Conservation (phyloP, 2,113 vertebrate species). For the Pleuronectes platessa region DNA sequence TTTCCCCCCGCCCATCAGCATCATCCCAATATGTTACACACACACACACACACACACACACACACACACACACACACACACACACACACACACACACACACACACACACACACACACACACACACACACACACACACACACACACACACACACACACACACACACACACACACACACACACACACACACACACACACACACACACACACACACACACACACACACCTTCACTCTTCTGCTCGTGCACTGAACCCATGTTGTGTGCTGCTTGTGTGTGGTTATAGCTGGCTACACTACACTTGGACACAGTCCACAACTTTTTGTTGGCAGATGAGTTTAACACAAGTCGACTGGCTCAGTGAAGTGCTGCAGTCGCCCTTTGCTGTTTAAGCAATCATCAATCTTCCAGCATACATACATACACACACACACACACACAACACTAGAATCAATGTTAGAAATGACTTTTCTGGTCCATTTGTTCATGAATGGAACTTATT, state of each 20-base stretch:
- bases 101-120: too few species aligned
- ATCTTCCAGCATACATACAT: neutral
- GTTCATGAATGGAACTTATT: neutral
- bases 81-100: too few species aligned
- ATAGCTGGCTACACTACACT: constrained; percentile 9
- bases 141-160: too few species aligned
- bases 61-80: too few species aligned
- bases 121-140: too few species aligned
- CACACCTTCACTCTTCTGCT: constrained; percentile 9
- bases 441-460: neutral
- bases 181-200: too few species aligned
- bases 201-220: too few species aligned
- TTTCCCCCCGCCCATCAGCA: neutral
- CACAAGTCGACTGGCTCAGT: neutral
- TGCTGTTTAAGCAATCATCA: neutral
- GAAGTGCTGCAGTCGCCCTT: constrained; percentile 13
- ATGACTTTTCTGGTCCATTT: neutral
- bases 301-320: neutral
- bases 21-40: neutral
- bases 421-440: neutral
- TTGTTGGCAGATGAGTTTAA: constrained; percentile 3
- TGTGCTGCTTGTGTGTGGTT: neutral
- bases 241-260: neutral
- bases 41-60: too few species aligned
- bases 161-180: too few species aligned